Evolutionary conservation across 2,797 vertebrate genomes (phyloP), one percentile per base, ranked within the genome.

Genomic region (Sternarchorhynchus goeldii): DNA sequence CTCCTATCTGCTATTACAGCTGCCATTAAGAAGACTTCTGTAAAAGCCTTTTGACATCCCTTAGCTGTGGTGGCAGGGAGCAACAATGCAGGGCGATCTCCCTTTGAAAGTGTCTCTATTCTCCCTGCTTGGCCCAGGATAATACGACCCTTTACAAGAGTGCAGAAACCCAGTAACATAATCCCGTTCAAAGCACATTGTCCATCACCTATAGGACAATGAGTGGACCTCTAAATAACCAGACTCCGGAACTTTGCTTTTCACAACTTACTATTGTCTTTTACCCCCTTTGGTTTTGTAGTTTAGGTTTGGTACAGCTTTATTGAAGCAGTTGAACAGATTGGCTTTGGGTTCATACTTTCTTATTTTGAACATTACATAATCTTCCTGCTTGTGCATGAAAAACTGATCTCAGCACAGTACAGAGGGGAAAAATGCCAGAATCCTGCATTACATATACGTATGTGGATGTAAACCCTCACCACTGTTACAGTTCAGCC

Each of bases 101-200:
- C 82, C 92, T 91, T 95, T 90, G 94, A 94, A 88, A 83, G 90
- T 89, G 90, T 87, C 86, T 77, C 87, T 89, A 89, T 93, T 92
- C 91, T 92, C 76, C 87, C 82, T 75, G 75, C 84, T 79, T 86
- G 75, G 76, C 87, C 90, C 87, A 90, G 87, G 93, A 93, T 88
- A 94, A 89, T 79, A 82, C 76, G 85, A 85, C 89, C 87, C 88
- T 88, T 86, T 73, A 92, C 91, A 94, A 94, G 95, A 93, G 89
- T 83, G 85, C 84, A 86, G 88, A 88, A 81, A 76, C 76, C 82
- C 87, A 25, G 92, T 89, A 94, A 95, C 87, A 88, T 86, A 86
- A 93, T 92, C 88, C 90, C 80, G 86, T 90, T 92, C 88, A 92
- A 92, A 94, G 91, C 85, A 76, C 85, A 88, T 73, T 91, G 86